phyloP scores from a whole-genome alignment of 2,888 invertebrate species.

The Oasisia sp. region DNA sequence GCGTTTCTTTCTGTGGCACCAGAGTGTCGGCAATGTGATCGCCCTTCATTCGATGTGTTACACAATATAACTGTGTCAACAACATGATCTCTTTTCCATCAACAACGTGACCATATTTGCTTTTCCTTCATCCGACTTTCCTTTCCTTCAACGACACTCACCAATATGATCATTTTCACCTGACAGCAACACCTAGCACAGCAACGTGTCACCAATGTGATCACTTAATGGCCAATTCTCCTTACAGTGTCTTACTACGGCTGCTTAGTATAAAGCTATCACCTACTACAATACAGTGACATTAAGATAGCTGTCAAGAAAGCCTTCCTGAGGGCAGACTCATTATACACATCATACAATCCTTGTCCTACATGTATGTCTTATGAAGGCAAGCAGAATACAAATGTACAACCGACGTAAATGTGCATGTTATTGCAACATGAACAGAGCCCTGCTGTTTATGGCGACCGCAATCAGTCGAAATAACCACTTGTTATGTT shows the following conservation, averaged over 20 bases:
- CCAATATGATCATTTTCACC: neutral
- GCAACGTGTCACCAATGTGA: neutral
- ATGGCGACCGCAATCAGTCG: neutral
- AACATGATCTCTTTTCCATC: no score
- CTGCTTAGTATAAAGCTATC: constrained; percentile 6
- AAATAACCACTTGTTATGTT: neutral
- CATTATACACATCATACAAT: neutral
- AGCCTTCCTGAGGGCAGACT: constrained; percentile 4
- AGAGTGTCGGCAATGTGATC: no score
- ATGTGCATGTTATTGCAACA: neutral
- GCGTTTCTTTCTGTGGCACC: no score
- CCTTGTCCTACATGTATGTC: neutral
- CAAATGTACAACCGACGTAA: neutral
- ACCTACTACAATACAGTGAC: constrained; percentile 6
- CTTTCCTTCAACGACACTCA: no score
- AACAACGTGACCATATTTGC: no score
- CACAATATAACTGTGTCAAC: no score
- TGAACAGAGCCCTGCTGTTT: neutral
- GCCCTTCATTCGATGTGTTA: no score
- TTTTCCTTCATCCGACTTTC: no score
- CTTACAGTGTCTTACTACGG: neutral
- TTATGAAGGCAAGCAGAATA: neutral
- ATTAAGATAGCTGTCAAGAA: neutral
- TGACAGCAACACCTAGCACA: neutral
- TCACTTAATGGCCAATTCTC: neutral